phyloP scores from a whole-genome alignment of 2,797 vertebrate genomes.

The Triplophysa yarkandensis region DNA sequence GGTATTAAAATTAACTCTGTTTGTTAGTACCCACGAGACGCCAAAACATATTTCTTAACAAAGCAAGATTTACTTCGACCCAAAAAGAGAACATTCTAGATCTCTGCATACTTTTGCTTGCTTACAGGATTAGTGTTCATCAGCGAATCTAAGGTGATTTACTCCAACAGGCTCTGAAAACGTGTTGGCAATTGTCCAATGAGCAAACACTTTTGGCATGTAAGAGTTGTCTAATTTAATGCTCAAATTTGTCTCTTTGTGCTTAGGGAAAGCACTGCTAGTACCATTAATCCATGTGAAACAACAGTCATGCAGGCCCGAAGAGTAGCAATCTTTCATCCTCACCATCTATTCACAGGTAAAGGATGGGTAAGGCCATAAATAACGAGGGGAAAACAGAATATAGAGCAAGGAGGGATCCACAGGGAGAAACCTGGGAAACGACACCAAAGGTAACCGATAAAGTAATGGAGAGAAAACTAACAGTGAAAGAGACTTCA shows the following conservation, averaged over 20 bases:
- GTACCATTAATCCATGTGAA: conserved; percentile 58
- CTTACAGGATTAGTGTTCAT: conserved; percentile 23
- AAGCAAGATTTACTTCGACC: conserved; percentile 32
- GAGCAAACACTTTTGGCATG: conserved; percentile 71
- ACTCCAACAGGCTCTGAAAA: conserved; percentile 41
- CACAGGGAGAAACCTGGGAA: conserved; percentile 37
- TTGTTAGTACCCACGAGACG: conserved; percentile 2
- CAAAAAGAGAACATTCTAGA: conserved; percentile 7
- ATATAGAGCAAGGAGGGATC: conserved; percentile 48
- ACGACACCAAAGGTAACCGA: conserved; percentile 22
- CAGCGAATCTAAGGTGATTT: conserved; percentile 43
- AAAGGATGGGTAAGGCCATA: conserved; percentile 71
- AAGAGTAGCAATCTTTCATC: conserved; percentile 69
- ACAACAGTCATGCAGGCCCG: conserved; percentile 60
- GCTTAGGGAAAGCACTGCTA: conserved; percentile 65
- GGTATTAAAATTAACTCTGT: background rate
- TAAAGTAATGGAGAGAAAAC: conserved; percentile 36
- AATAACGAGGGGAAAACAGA: conserved; percentile 56
- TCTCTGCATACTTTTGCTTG: conserved; percentile 25
- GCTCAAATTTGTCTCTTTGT: conserved; percentile 71
- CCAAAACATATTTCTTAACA: conserved; percentile 10
- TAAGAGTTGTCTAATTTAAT: conserved; percentile 70
- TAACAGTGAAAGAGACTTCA: conserved; percentile 55
- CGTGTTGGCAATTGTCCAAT: conserved; percentile 67
- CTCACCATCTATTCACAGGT: conserved; percentile 69